Evolutionary conservation across 2,797 vertebrate species (phyloP), one percentile per base, ranked within the genome.

Genomic region (Acanthis flammea): DNA sequence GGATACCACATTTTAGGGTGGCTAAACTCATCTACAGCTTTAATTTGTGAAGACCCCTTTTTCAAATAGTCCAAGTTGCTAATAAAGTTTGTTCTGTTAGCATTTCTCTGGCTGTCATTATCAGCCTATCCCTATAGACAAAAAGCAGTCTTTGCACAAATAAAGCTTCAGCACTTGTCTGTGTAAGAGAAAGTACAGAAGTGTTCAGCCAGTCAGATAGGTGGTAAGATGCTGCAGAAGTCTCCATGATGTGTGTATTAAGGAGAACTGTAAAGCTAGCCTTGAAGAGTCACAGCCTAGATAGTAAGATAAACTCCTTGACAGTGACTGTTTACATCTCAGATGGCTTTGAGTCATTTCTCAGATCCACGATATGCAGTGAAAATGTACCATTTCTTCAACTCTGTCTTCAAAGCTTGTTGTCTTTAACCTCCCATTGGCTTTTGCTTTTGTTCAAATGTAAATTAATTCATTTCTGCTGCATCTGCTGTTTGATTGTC

Each of bases 101-200:
- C 79, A 51, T 88, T 92, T 95, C 62, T 74, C 81, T 71, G 93
- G 80, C 91, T 95, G 94, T 91, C 53, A 23, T 77, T 88, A 31
- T 75, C 82, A 91, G 88, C 92, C 88, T 79, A 45, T 71, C 85
- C 45, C 86, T 88, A 24, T 71, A 86, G 61, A 78, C 85, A 45
- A 94, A 94, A 90, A 94, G 94, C 94, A 94, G 86, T 82, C 89
- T 96, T 97, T 96, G 96, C 95, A 97, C 96, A 96, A 88, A 78
- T 88, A 84, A 91, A 92, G 81, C 93, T 92, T 96, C 91, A 44
- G 54, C 72, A 55, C 67, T 82, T 75, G 73, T 84, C 89, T 88
- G 76, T 90, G 33, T 82, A 88, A 81, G 91, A 93, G 80, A 55
- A 94, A 81, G 48, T 73, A 86, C 58, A 61, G 63, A 80, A 89